These are phyloP conservation scores for Lagocephalus sceleratus DNA, from an alignment of 2,797 vertebrate genomes.

Conservation along the genomic window DNA sequence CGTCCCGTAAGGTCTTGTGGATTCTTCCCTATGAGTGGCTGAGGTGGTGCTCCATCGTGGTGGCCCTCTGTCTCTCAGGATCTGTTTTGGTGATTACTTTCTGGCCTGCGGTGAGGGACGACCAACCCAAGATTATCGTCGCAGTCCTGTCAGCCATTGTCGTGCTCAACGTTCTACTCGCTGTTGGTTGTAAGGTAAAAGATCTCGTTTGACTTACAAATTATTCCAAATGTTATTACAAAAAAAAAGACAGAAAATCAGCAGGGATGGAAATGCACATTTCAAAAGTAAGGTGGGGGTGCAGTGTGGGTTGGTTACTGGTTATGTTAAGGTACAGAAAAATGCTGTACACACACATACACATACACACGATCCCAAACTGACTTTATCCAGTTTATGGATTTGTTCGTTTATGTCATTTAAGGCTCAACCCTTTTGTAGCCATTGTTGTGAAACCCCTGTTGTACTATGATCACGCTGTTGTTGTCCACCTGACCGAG, in stretches of 20 bases:
- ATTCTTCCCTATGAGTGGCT: constrained; percentile 83
- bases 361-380: no score
- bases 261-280: no score
- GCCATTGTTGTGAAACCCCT: no score
- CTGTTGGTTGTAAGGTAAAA: constrained; percentile 90
- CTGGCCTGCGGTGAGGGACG: constrained; percentile 91
- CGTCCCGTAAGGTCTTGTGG: constrained; percentile 82
- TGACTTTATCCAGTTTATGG: no score
- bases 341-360: no score
- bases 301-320: no score
- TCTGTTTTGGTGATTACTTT: constrained; percentile 91
- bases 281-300: no score
- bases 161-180: constrained; percentile 85
- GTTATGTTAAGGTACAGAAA: not conserved
- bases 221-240: not conserved
- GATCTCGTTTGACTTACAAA: not conserved
- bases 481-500: no score
- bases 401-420: no score
- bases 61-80: constrained; percentile 89
- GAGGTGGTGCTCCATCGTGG: constrained; percentile 83
- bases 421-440: no score
- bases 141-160: constrained; percentile 77
- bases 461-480: no score
- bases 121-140: constrained; percentile 82
- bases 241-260: no score